Conservation (phyloP, 1,140 invertebrate genomes). For the Drosophila asahinai region DNA sequence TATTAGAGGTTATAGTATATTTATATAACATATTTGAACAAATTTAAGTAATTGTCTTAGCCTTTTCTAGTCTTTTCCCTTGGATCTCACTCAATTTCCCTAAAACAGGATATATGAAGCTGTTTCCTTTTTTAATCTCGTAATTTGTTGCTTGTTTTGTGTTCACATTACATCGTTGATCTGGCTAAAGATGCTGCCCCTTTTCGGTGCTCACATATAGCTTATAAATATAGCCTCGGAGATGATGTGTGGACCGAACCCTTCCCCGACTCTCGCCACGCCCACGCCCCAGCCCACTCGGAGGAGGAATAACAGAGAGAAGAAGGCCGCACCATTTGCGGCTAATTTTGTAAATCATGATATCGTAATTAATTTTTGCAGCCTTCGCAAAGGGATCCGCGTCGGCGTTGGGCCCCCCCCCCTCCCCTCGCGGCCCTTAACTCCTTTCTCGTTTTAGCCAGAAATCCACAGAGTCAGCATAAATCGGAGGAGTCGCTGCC, state of each 20-base stretch:
- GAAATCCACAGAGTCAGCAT: conserved; percentile 61
- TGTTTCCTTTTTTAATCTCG: not conserved
- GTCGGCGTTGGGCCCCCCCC: conserved; percentile 15
- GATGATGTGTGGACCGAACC: conserved; percentile 16
- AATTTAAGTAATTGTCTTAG: not conserved
- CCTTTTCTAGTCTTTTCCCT: not conserved
- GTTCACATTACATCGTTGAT: conserved; percentile 17
- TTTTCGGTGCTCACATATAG: conserved; percentile 2
- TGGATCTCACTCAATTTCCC: not conserved
- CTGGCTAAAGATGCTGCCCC: conserved; percentile 18
- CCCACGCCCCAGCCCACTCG: conserved; percentile 14
- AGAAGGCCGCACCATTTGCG: conserved; percentile 76
- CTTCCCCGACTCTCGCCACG: conserved; percentile 11
- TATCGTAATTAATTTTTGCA: conserved; percentile 84
- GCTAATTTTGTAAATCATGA: conserved; percentile 84
- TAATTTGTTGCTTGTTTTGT: conserved; percentile 1
- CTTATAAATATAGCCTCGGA: conserved; percentile 4
- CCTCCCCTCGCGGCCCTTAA: not conserved
- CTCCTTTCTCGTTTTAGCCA: conserved; percentile 52
- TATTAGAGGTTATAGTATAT: no score
- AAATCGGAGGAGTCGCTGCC: conserved; percentile 17
- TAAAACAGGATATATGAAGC: not conserved
- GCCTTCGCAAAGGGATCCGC: conserved; percentile 44
- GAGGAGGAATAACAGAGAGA: conserved; percentile 29
- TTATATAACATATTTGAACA: not conserved